Evolutionary conservation across 2,113 vertebrate genomes (phyloP), one percentile per base, ranked within the genome.

Genomic region (Anser brachyrhynchus): DNA sequence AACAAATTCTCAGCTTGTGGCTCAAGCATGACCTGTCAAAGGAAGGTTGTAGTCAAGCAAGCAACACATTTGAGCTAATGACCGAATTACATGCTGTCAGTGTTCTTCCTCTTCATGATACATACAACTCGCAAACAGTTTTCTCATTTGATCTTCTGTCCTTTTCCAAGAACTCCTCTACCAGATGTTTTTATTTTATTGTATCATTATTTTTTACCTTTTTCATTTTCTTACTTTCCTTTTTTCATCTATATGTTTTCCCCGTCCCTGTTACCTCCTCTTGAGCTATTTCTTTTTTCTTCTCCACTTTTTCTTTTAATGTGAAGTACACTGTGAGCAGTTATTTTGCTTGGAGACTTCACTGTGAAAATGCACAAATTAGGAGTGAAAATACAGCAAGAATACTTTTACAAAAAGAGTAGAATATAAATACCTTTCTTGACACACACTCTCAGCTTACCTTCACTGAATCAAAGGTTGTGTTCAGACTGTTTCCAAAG

Each of bases 1-100:
- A 59, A 35, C 43, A 83, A 55, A 44, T 31, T 65, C 26, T n/a
- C 70, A 61, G 31, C 6, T 46, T 22, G 43, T 28, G 70, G 21
- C 2, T 72, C 26, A 41, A 19, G 13, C 13, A 7, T 1, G 57
- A 49, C 18, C 55, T 41, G 0, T 14, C 8, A 7, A 55, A n/a
- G 29, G n/a, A 43, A 78, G 49, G 22, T 1, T 69, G 14, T 9
- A 20, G 23, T 5, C 1, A 3, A 35, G 17, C 57, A 84, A 54
- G 23, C 28, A 78, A 52, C 17, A 49, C 23, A 15, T n/a, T 67
- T 37, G 37, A 1, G 1, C 35, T 62, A 31, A 70, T 21, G 20
- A 82, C 55, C 4, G 8, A 93, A 31, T 9, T 41, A 1, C 13
- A 10, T 35, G 33, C 54, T 75, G 35, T 39, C 49, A 6, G 10